Evolutionary conservation across 2,113 vertebrate species (phyloP), one percentile per base, ranked within the genome.

Genomic region (Macquaria australasica): DNA sequence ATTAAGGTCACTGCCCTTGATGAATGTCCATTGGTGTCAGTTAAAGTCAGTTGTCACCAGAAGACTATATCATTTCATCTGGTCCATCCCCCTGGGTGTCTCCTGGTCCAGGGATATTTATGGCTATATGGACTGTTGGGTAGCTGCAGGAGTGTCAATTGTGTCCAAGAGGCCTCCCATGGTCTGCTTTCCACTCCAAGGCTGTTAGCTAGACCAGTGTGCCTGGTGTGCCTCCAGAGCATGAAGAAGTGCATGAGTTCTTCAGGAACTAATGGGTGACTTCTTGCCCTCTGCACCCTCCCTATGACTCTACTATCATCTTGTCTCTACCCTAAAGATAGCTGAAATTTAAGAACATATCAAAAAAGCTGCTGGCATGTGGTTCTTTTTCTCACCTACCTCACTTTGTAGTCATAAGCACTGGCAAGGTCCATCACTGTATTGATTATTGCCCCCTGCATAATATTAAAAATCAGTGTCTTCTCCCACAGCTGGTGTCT

Each of bases 21-120:
- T 81, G 58, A 88, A 92, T 86, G 86, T 67, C 70, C 72, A 77
- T 1, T 71, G 60, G 83, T 34, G 41, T 83, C 71, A 59, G 82
- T 82, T 87, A 79, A 89, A 84, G 89, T 91, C 60, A 79, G 85
- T 82, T 77, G 67, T 83, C 84, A 77, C 68, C 31, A 79, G 37
- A 51, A 81, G 79, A 45, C 88, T 64, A 72, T 82, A 82, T 85
- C 10, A 82, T 86, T 86, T 84, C 64, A 87, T 86, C 73, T 50
- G 55, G 37, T 81, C 67, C 50, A 9, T 67, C 74, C 71, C 76
- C 77, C 60, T 43, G 73, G 41, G 72, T 81, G 28, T 67, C 56
- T 86, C 75, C 72, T 51, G 39, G 67, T 67, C 70, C 5, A 31
- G 64, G 55, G 74, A 85, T 82, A 88, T 91, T 89, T 88, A 91